Base-by-base conservation (phyloP, 2,113 vertebrate species). In the Miniopterus natalensis region DNA sequence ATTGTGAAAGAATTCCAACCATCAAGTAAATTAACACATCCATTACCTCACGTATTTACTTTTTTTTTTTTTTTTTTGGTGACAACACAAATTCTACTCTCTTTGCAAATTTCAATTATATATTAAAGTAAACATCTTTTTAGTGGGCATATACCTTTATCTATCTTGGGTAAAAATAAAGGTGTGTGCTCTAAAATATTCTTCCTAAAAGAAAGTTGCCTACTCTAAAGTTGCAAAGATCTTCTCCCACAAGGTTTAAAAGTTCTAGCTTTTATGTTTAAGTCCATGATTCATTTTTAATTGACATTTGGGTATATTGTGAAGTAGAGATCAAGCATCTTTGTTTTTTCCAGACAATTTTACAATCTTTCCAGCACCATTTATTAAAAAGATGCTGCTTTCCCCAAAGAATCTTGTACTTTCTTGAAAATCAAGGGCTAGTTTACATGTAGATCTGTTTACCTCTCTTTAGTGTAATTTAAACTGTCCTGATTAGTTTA, bases 401-500 rank as follows among this genome's bases (percentile, higher is more conserved):
- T 88, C 6, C 25, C 14, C 18, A 73, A 57, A 73, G 10, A 73
- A 71, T 88, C 36, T 23, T 81, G 20, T 53, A 36, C 11, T 11
- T 88, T 88, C 31, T 51, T 83, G 51, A 88, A 83, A 88, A 71
- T 71, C 81, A 83, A 10, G 25, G 68, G 75, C 42, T 75, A 59
- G 6, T 88, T 68, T 83, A 51, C 31, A 51, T 68, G 40, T 42
- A 57, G 27, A 49, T 74, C 12, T 83, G n/a, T 83, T 79, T 71
- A 53, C 6, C 2, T 61, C 42, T 61, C 25, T 6, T 85, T 53
- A 78, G 70, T 78, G 15, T 0, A 71, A 53, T 36, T 78, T 57
- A 71, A 84, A 77, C 11, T 53, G 8, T 63, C 53, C 13, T 81
- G 77, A 87, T 80, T 61, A 80, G 53, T 71, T 49, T 79, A 80